Evolutionary conservation across 2,797 vertebrate species (phyloP), one percentile per base, ranked within the genome.

Genomic region (Anisognathus igniventris): DNA sequence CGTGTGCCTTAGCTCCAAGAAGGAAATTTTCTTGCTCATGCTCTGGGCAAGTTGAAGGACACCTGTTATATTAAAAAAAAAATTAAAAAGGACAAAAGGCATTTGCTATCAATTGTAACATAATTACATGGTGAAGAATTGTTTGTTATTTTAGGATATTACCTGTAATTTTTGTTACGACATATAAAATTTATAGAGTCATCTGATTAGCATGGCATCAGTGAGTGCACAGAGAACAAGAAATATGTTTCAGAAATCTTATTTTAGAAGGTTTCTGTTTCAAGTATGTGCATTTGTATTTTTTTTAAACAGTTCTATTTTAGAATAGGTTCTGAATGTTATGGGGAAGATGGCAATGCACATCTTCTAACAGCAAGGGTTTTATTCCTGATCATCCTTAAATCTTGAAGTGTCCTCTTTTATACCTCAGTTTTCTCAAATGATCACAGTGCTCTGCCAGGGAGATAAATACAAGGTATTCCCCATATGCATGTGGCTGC

Each of bases 21-120:
- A 86, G 70, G 62, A 84, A 79, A 71, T 95, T 71, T 64, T 21
- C 57, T 83, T 74, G 23, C 54, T 72, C 20, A 73, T 88, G 23
- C 39, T 50, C 42, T 45, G 51, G 22, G 8, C 25, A 56, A 75
- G 17, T 31, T 82, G 45, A 81, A 87, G 57, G 22, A 86, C 16
- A 31, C 5, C 9, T 21, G 30, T n/a, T 68, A 9, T 4, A 12
- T 7, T 62, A 35, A 39, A 19, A 48, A 33, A 19, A 48, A 48
- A 39, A 39, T 6, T 0, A 1, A 1, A 11, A 57, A 51, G 5
- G 8, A 17, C 3, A 54, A 14, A 60, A 83, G 70, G 12, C 27
- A 24, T 39, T 76, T 92, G 9, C 30, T 61, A 9, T 67, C 13
- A 51, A 6, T 47, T 80, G 6, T 73, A n/a, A 39, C 7, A 21